Percentiles rank a stretch among this genome's conserved stretches.
phyloP scores from a whole-genome alignment of 2,113 vertebrate species.

The Pedetes capensis region DNA sequence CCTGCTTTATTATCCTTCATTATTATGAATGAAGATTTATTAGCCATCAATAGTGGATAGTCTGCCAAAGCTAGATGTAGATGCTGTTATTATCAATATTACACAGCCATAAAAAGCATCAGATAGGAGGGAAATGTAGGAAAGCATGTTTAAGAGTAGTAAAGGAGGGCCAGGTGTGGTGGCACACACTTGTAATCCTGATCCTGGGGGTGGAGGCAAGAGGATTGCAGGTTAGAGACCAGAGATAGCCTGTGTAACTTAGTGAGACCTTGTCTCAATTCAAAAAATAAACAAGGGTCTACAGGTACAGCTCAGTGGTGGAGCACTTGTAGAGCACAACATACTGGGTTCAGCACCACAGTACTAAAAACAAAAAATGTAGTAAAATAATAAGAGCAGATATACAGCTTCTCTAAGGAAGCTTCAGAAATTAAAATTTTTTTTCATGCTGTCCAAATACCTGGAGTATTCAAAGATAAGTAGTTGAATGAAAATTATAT shows the following conservation, averaged over 20 bases:
- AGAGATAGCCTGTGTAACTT: too few species aligned
- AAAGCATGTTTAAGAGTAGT: not conserved
- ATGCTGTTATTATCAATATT: not conserved
- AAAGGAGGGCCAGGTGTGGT: too few species aligned
- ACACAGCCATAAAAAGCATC: not conserved
- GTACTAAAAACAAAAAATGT: too few species aligned
- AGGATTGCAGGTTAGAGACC: too few species aligned
- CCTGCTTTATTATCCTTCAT: not conserved
- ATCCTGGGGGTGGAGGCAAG: too few species aligned
- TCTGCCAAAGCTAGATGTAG: not conserved
- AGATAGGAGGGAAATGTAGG: not conserved
- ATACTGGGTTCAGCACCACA: too few species aligned
- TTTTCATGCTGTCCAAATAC: not conserved
- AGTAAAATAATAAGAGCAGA: not conserved
- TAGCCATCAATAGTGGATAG: not conserved
- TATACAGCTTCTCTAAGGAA: not conserved
- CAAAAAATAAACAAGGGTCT: too few species aligned
- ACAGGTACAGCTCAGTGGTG: too few species aligned
- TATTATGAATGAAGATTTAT: not conserved
- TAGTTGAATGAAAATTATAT: not conserved
- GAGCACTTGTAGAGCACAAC: too few species aligned
- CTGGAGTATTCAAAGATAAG: not conserved
- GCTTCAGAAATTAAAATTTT: slow-evolving; percentile 24
- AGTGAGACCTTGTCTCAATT: too few species aligned
- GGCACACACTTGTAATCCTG: too few species aligned